These are phyloP conservation scores for Aquatica leii DNA, from an alignment of 2,888 invertebrate genomes.

Conservation along the genomic window DNA sequence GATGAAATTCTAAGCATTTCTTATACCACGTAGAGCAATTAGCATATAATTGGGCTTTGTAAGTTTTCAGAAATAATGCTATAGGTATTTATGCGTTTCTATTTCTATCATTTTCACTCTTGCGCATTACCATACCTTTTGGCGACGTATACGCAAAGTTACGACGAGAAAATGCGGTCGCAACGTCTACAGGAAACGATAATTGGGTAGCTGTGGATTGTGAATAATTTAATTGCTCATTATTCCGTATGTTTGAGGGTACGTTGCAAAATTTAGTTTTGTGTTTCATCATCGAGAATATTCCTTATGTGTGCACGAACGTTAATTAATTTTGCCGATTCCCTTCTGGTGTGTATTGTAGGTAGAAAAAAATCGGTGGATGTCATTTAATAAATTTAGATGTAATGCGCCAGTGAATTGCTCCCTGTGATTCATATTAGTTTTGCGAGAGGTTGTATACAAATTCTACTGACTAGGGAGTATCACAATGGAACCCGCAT, in stretches of 20 bases:
- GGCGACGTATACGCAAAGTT: conserved; percentile 24
- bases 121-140: conserved; percentile 5
- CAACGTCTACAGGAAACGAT: conserved; percentile 45
- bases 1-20: conserved; percentile 45
- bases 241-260: conserved; percentile 51
- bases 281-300: conserved; percentile 31
- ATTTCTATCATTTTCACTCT: conserved; percentile 4
- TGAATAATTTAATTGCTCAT: conserved; percentile 59
- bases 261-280: conserved; percentile 40
- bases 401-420: conserved; percentile 27
- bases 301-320: conserved; percentile 13
- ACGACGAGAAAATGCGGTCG: conserved; percentile 26
- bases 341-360: conserved; percentile 6
- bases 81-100: conserved; percentile 18
- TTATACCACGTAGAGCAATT: conserved; percentile 47
- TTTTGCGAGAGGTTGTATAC: conserved; percentile 52
- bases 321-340: conserved; percentile 30
- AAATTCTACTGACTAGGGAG: conserved; percentile 50
- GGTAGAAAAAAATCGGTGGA: conserved; percentile 7
- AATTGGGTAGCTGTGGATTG: conserved; percentile 57
- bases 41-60: conserved; percentile 48
- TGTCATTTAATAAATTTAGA: conserved; percentile 35
- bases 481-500: conserved; percentile 53
- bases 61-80: conserved; percentile 19
- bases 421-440: conserved; percentile 34